phyloP scores from a whole-genome alignment of 2,888 invertebrate genomes.

The Apotomis capreana region DNA sequence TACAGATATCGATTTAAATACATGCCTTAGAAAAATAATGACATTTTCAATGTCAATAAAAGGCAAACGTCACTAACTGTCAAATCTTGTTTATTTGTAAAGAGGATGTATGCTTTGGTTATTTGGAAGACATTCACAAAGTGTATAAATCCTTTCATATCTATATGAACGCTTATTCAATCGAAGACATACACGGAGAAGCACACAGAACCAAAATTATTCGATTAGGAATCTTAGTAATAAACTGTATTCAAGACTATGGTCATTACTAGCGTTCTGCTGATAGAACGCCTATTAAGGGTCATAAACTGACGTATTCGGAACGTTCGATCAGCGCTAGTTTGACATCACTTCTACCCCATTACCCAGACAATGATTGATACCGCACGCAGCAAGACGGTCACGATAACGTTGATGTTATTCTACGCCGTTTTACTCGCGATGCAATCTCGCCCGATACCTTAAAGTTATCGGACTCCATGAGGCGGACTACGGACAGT shows the following conservation, averaged over 20 bases:
- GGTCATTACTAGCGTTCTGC: not conserved
- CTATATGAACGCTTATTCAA: not conserved
- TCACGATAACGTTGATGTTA: constrained; percentile 58
- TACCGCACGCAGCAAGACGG: constrained; percentile 55
- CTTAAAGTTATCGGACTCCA: constrained; percentile 49
- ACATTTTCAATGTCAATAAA: too few species aligned
- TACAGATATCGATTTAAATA: too few species aligned
- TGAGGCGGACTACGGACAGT: constrained; percentile 51
- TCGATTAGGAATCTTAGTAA: not conserved
- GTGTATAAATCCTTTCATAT: not conserved
- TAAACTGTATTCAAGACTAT: not conserved
- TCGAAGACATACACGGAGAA: not conserved
- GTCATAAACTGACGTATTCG: constrained; percentile 14
- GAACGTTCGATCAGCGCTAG: not conserved
- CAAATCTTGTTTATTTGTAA: too few species aligned
- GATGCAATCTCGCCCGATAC: constrained; percentile 53
- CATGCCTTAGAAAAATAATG: too few species aligned
- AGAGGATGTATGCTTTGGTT: too few species aligned
- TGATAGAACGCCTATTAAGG: constrained; percentile 9
- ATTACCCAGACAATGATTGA: constrained; percentile 73
- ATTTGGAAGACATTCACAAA: not conserved
- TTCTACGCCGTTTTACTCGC: constrained; percentile 53
- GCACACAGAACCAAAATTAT: not conserved
- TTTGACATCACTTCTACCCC: constrained; percentile 43
- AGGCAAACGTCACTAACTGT: too few species aligned